Conservation (phyloP, 1,140 invertebrate species). For the Nephila pilipes region DNA sequence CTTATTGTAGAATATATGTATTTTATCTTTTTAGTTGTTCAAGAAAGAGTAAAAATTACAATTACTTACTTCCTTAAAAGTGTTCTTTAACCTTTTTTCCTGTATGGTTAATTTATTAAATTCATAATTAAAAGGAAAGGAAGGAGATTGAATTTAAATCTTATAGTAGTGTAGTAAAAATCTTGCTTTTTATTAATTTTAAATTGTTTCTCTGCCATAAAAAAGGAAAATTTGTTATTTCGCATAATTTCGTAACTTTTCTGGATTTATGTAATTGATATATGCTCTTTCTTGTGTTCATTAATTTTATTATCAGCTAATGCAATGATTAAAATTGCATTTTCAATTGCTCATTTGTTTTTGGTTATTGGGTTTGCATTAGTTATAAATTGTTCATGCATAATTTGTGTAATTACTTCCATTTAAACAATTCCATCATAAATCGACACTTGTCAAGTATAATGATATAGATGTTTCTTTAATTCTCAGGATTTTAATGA, state of each 20-base stretch:
- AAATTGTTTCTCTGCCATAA: too few relatives aligned
- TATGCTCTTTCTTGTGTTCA: background rate
- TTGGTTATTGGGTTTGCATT: background rate
- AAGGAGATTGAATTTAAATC: too few relatives aligned
- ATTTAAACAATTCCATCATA: background rate
- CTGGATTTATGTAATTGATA: too few relatives aligned
- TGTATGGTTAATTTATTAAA: too few relatives aligned
- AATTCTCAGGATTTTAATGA: conserved; percentile 10
- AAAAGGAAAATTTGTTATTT: too few relatives aligned
- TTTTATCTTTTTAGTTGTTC: background rate
- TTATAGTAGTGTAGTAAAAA: too few relatives aligned
- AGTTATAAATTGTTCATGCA: background rate
- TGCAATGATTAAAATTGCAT: conserved; percentile 1
- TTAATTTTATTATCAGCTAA: background rate
- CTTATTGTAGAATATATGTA: background rate
- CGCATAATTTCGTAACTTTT: too few relatives aligned
- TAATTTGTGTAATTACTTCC: background rate
- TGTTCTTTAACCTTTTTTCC: too few relatives aligned
- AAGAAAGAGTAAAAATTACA: conserved; percentile 17
- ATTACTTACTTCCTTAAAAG: too few relatives aligned
- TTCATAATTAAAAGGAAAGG: too few relatives aligned
- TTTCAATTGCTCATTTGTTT: background rate
- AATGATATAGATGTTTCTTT: background rate
- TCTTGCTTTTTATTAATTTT: too few relatives aligned
- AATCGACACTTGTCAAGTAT: background rate